A percentile compares a stretch with the other conserved stretches of the same genome.
These are phyloP conservation scores for Mycetomoellerius zeteki DNA, from an alignment of 1,140 invertebrate species.

Conservation along the genomic window DNA sequence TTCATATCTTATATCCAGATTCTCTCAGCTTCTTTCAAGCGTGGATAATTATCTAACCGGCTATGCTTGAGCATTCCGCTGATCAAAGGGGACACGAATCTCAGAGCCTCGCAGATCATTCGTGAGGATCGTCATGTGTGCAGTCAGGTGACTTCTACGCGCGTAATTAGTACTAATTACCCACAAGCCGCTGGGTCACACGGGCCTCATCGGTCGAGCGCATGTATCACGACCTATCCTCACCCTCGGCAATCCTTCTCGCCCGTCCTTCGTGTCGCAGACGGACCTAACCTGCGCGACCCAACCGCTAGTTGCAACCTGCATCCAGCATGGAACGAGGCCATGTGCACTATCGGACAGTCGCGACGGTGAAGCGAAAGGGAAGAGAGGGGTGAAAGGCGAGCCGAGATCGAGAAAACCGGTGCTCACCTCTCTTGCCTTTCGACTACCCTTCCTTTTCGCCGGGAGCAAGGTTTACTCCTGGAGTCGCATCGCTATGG, in stretches of 20 bases:
- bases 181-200: conserved; percentile 41
- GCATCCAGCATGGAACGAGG: conserved; percentile 80
- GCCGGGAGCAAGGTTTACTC: conserved; percentile 58
- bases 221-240: conserved; percentile 42
- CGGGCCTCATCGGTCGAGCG: conserved; percentile 44
- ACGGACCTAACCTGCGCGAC: conserved; percentile 59
- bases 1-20: not conserved
- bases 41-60: conserved; percentile 29
- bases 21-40: not conserved
- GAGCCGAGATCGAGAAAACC: conserved; percentile 39
- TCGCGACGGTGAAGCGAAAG: not conserved
- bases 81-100: conserved; percentile 44
- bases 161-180: conserved; percentile 57
- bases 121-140: conserved; percentile 42
- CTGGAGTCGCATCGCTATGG: not conserved
- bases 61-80: conserved; percentile 15
- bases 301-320: conserved; percentile 75
- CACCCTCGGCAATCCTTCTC: conserved; percentile 50
- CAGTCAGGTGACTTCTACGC: conserved; percentile 36
- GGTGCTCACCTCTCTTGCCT: not conserved
- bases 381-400: not conserved
- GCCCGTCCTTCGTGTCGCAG: conserved; percentile 51
- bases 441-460: not conserved
- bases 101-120: conserved; percentile 22
- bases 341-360: conserved; percentile 79